Percentiles rank a stretch among this genome's conserved stretches.
phyloP scores from a whole-genome alignment of 2,113 vertebrate species.

The Hepsetus odoe region DNA sequence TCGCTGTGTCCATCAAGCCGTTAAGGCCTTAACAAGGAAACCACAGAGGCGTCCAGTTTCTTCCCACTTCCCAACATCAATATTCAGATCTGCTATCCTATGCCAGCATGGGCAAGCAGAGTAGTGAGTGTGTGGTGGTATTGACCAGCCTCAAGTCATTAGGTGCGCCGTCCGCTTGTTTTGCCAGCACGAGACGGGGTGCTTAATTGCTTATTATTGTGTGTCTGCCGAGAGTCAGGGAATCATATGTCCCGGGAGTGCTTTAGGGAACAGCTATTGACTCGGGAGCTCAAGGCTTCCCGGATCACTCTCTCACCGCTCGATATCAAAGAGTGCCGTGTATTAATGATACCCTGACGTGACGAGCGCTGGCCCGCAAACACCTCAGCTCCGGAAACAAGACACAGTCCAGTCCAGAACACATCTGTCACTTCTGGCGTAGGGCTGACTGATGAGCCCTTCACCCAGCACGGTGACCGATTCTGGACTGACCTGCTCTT shows the following conservation, averaged over 20 bases:
- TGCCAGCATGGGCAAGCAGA: neutral
- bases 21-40: conserved; percentile 16
- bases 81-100: conserved; percentile 20
- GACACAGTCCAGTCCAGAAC: conserved; percentile 5
- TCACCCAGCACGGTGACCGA: neutral
- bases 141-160: conserved; percentile 59
- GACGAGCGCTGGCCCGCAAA: neutral
- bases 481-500: neutral
- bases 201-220: conserved; percentile 70
- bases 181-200: conserved; percentile 56
- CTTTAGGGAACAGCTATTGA: conserved; percentile 47
- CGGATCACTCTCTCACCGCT: conserved; percentile 23
- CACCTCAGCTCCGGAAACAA: conserved; percentile 5
- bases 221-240: conserved; percentile 36
- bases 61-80: conserved; percentile 4
- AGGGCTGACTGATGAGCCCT: neutral
- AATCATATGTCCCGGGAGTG: conserved; percentile 41
- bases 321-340: conserved; percentile 39
- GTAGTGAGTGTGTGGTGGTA: conserved; percentile 5
- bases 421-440: neutral
- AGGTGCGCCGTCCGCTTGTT: conserved; percentile 62
- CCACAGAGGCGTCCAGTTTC: neutral
- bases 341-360: conserved; percentile 34
- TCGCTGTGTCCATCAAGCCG: conserved; percentile 42
- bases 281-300: conserved; percentile 3